A percentile compares a stretch with the other conserved stretches of the same genome.
These are phyloP conservation scores for Aphelenchoides bicaudatus DNA, from an alignment of 2,888 invertebrate genomes.

Conservation along the genomic window DNA sequence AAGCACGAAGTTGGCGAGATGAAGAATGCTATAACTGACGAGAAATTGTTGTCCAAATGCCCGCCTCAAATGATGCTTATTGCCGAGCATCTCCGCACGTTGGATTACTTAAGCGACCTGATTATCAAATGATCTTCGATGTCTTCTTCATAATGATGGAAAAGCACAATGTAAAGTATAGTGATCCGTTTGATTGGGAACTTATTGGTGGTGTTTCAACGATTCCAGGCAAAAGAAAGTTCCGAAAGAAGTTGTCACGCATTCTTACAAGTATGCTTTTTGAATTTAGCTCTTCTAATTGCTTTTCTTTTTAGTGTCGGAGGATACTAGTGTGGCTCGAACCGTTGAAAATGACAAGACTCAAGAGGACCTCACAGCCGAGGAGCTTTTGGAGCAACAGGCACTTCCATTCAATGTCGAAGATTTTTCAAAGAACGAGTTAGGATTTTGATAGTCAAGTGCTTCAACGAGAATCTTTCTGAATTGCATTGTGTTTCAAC, in stretches of 20 bases:
- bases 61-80: slow-evolving; percentile 36
- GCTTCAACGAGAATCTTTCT: no score
- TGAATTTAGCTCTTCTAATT: no score
- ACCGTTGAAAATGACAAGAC: no score
- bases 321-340: no score
- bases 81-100: slow-evolving; percentile 32
- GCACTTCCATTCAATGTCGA: no score
- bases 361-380: no score
- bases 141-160: slow-evolving; percentile 19
- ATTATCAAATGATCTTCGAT: slow-evolving; percentile 32
- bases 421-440: no score
- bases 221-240: slow-evolving; percentile 18
- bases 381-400: no score
- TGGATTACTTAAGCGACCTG: slow-evolving; percentile 38
- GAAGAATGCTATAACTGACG: slow-evolving; percentile 34
- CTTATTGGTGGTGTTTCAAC: slow-evolving; percentile 1
- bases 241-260: slow-evolving; percentile 16
- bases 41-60: slow-evolving; percentile 36
- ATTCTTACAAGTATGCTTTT: slow-evolving; percentile 7
- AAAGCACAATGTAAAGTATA: slow-evolving; percentile 22
- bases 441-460: no score
- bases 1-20: slow-evolving; percentile 26
- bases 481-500: no score
- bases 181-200: slow-evolving; percentile 31
- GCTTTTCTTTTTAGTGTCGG: no score